phyloP scores from a whole-genome alignment of 2,888 invertebrate genomes.

The Trichacis sp. region DNA sequence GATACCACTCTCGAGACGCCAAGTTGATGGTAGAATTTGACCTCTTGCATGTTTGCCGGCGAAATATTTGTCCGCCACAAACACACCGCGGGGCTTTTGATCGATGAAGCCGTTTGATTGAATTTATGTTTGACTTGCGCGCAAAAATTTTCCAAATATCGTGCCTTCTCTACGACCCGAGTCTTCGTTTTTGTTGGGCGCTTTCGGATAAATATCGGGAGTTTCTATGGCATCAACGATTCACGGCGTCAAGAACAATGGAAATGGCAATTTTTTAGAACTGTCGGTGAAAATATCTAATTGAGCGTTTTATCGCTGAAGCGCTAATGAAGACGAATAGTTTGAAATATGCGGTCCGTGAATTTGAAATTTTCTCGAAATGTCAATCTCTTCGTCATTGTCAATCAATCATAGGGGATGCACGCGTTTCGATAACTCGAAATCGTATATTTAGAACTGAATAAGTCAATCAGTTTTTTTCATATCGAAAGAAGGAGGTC shows the following conservation, averaged over 20 bases:
- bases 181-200: neutral
- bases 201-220: neutral
- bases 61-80: slow-evolving; percentile 31
- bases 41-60: slow-evolving; percentile 8
- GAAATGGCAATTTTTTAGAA: too few species aligned
- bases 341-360: too few species aligned
- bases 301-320: too few species aligned
- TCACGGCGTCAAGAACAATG: too few species aligned
- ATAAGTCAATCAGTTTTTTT: too few species aligned
- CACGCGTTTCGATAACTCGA: neutral
- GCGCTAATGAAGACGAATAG: too few species aligned
- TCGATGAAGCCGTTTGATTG: slow-evolving; percentile 5
- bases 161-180: neutral
- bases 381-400: too few species aligned
- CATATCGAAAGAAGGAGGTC: neutral
- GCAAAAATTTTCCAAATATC: slow-evolving; percentile 1
- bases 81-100: slow-evolving; percentile 23
- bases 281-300: too few species aligned
- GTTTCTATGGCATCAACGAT: too few species aligned
- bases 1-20: slow-evolving; percentile 15
- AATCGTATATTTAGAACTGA: neutral
- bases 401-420: too few species aligned
- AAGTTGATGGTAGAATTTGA: slow-evolving; percentile 13
- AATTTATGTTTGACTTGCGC: slow-evolving; percentile 11
- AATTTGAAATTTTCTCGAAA: too few species aligned